Evolutionary conservation across 1,140 invertebrate genomes (phyloP).

Genomic region (Lepidurus arcticus): DNA sequence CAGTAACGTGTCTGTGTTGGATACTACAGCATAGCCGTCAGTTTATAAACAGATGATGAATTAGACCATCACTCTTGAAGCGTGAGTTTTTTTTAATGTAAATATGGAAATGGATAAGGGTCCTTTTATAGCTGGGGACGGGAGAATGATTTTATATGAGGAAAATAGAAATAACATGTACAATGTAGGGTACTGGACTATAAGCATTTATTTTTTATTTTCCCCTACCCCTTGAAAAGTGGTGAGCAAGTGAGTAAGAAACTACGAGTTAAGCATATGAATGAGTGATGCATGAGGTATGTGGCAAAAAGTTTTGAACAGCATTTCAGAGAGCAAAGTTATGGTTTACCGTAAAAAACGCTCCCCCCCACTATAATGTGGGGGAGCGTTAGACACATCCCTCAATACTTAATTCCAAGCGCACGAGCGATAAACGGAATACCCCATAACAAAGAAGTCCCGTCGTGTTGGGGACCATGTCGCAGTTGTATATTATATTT

Average conservation of each 20-base stretch:
- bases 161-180: not conserved
- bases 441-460: not conserved
- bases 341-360: not conserved
- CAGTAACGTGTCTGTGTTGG: not conserved
- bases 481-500: not conserved
- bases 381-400: not conserved
- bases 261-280: too few species aligned
- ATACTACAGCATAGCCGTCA: not conserved
- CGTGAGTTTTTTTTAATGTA: not conserved
- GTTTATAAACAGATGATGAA: conserved; percentile 8
- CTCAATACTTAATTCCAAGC: not conserved
- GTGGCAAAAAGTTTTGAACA: too few species aligned
- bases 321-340: not conserved
- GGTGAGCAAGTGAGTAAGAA: too few species aligned
- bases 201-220: too few species aligned
- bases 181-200: too few species aligned
- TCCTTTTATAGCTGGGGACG: not conserved
- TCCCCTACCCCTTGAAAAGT: too few species aligned
- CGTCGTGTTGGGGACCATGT: not conserved
- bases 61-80: not conserved
- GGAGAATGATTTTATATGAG: not conserved
- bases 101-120: not conserved
- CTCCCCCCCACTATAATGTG: not conserved
- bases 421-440: not conserved
- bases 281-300: too few species aligned